phyloP scores from a whole-genome alignment of 2,888 invertebrate species.

The Drosophila picticornis region DNA sequence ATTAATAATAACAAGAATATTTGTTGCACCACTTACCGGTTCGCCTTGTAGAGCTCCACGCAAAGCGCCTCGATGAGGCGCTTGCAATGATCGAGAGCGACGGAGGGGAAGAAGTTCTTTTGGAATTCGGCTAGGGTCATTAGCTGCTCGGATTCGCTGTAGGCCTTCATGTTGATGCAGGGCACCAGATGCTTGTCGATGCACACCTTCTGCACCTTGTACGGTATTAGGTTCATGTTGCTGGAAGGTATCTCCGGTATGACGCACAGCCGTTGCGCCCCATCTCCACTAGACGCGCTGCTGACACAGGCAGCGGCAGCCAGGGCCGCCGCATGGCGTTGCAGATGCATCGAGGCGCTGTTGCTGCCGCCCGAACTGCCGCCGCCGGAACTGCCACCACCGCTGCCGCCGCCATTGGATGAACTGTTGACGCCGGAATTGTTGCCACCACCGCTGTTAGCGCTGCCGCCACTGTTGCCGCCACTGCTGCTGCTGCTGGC shows the following conservation, averaged over 20 bases:
- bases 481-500: neutral
- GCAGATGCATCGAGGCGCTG: conserved; percentile 86
- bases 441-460: conserved; percentile 29
- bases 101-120: conserved; percentile 92
- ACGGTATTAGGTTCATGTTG: conserved; percentile 90
- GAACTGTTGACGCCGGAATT: conserved; percentile 24
- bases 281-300: conserved; percentile 59
- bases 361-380: conserved; percentile 41
- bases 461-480: conserved; percentile 6
- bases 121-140: conserved; percentile 94
- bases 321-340: conserved; percentile 83
- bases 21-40: conserved; percentile 88
- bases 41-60: conserved; percentile 92
- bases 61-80: conserved; percentile 92
- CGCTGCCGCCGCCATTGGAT: conserved; percentile 34
- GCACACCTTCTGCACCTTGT: conserved; percentile 92
- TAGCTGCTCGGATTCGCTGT: conserved; percentile 91
- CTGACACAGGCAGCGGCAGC: conserved; percentile 76
- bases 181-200: conserved; percentile 93
- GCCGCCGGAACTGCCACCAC: conserved; percentile 28
- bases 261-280: conserved; percentile 86
- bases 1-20: neutral
- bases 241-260: conserved; percentile 90
- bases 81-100: conserved; percentile 90
- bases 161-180: conserved; percentile 95